Percentiles rank a stretch among this genome's conserved stretches.
Evolutionary conservation across 2,113 vertebrate genomes (phyloP).

Genomic region (Gasterosteus nipponicus): DNA sequence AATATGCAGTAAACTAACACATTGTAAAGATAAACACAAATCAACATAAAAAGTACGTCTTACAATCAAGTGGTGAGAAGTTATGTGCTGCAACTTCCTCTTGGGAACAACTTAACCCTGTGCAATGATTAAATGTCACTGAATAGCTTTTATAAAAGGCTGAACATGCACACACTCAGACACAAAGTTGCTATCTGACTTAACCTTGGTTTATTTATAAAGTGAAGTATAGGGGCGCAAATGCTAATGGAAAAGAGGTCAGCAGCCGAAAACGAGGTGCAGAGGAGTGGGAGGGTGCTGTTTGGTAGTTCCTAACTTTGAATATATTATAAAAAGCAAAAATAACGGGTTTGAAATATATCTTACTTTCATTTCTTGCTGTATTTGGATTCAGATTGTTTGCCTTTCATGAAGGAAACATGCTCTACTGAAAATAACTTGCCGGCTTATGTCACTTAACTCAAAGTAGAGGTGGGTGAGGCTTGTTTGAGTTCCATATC

Average conservation of each 20-base stretch:
- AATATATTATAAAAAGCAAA: slow-evolving; percentile 25
- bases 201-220: not conserved
- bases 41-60: not conserved
- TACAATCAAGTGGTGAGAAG: not conserved
- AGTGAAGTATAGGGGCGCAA: slow-evolving; percentile 5
- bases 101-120: not conserved
- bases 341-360: slow-evolving; percentile 11
- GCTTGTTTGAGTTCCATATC: slow-evolving; percentile 32
- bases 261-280: not conserved
- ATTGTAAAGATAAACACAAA: not conserved
- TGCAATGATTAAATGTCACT: not conserved
- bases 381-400: slow-evolving; percentile 10
- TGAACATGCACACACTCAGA: not conserved
- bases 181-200: not conserved
- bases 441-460: slow-evolving; percentile 25
- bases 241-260: slow-evolving; percentile 32
- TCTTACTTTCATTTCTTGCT: not conserved
- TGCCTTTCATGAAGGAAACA: slow-evolving; percentile 32
- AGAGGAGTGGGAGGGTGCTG: not conserved
- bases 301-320: slow-evolving; percentile 4
- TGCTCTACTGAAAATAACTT: slow-evolving; percentile 41
- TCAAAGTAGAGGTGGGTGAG: slow-evolving; percentile 29
- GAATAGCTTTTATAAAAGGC: not conserved
- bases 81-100: not conserved
- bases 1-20: not conserved